Percentiles rank a stretch among this genome's conserved stretches.
phyloP scores from a whole-genome alignment of 2,797 vertebrate species.

The Gambusia yucatana region DNA sequence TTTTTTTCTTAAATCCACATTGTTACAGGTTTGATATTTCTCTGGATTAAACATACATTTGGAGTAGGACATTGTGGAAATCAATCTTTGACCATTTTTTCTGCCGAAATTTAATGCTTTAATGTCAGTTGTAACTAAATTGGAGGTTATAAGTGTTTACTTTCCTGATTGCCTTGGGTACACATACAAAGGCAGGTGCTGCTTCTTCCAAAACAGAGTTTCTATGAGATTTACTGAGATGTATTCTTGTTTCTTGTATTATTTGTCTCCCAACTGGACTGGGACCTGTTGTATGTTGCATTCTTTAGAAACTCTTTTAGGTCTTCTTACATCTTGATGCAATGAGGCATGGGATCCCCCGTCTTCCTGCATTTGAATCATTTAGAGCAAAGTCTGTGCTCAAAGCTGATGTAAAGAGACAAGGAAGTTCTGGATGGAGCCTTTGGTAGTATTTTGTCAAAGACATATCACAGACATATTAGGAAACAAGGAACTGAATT shows the following conservation, averaged over 20 bases:
- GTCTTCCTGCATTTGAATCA: background rate
- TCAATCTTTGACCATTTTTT: background rate
- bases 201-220: background rate
- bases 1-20: conserved; percentile 2
- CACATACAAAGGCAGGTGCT: background rate
- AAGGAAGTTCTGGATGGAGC: background rate
- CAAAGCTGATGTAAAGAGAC: background rate
- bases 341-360: background rate
- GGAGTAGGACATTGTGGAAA: background rate
- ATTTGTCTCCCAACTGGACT: background rate
- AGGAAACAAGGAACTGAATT: background rate
- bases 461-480: background rate
- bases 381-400: background rate
- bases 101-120: background rate
- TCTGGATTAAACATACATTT: background rate
- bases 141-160: background rate
- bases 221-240: background rate
- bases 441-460: background rate
- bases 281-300: background rate
- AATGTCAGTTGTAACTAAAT: background rate
- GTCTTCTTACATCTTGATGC: background rate
- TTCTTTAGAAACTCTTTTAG: background rate
- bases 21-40: background rate
- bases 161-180: background rate
- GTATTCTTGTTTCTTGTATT: background rate